Conservation (phyloP, 2,113 vertebrate species). For the Melanerpes formicivorus region DNA sequence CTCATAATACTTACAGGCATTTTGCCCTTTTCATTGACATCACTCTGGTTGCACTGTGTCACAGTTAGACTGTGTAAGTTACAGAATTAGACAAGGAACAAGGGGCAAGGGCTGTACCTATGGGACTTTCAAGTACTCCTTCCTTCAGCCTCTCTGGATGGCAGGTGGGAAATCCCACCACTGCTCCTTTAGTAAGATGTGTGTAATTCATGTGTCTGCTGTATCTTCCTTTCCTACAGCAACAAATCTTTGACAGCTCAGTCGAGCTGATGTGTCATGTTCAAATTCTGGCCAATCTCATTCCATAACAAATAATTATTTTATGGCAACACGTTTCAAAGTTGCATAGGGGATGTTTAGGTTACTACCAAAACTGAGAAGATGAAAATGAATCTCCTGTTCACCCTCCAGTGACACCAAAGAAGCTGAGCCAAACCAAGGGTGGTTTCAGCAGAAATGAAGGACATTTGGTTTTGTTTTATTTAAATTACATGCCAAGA, state of each 20-base stretch:
- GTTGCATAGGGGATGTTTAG: slow-evolving; percentile 29
- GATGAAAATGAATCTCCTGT: slow-evolving; percentile 29
- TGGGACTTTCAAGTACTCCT: background rate
- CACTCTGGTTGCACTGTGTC: background rate
- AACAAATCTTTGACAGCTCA: slow-evolving; percentile 59
- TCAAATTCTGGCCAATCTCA: background rate
- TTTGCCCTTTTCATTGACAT: background rate
- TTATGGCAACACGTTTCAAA: slow-evolving; percentile 8
- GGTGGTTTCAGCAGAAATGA: slow-evolving; percentile 58
- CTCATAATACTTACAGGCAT: background rate
- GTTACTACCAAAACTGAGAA: slow-evolving; percentile 25
- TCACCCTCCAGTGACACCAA: slow-evolving; percentile 45
- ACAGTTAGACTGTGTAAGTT: background rate
- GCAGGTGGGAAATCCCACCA: background rate
- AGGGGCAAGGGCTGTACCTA: background rate
- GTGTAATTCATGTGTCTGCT: background rate
- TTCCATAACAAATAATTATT: background rate
- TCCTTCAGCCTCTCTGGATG: background rate
- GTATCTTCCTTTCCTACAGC: slow-evolving; percentile 20
- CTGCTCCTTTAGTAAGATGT: background rate
- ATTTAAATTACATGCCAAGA: slow-evolving; percentile 57
- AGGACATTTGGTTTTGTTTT: slow-evolving; percentile 65
- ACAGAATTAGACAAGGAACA: background rate
- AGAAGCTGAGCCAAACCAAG: slow-evolving; percentile 54
- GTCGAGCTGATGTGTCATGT: background rate